phyloP scores from a whole-genome alignment of 1,140 invertebrate genomes.

The Chlorops oryzae region DNA sequence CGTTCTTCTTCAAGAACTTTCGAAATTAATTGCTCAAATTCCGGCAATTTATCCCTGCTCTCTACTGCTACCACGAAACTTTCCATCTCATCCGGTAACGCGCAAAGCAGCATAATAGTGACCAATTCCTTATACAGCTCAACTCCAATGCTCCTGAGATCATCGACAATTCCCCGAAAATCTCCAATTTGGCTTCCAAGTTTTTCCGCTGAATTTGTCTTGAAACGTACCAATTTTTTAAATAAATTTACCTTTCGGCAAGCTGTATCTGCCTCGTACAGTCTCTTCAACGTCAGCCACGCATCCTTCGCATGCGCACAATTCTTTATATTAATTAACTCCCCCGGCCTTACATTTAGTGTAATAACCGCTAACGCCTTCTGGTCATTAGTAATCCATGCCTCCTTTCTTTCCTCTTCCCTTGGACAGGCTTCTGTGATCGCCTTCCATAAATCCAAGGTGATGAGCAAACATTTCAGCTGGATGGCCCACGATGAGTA shows the following conservation, averaged over 20 bases:
- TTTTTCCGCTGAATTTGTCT: conserved; percentile 2
- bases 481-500: conserved; percentile 7
- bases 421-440: background rate
- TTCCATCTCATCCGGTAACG: conserved; percentile 13
- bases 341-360: conserved; percentile 8
- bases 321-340: conserved; percentile 12
- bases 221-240: conserved; percentile 11
- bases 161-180: conserved; percentile 7
- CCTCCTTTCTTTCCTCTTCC: background rate
- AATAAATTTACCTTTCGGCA: conserved; percentile 11
- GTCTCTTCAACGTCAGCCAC: conserved; percentile 1
- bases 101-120: conserved; percentile 5
- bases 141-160: conserved; percentile 6
- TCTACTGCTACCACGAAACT: conserved; percentile 13
- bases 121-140: conserved; percentile 7
- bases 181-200: conserved; percentile 10
- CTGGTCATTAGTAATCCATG: background rate
- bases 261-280: conserved; percentile 9
- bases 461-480: conserved; percentile 7
- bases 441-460: conserved; percentile 7
- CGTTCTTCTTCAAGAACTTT: conserved; percentile 14
- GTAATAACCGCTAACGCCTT: conserved; percentile 12
- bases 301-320: conserved; percentile 6
- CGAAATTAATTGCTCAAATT: conserved; percentile 3
- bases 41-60: conserved; percentile 10